Percentiles rank a stretch among this genome's conserved stretches.
These are phyloP conservation scores for Rotaria sp. DNA, from an alignment of 2,888 invertebrate species.

Conservation along the genomic window DNA sequence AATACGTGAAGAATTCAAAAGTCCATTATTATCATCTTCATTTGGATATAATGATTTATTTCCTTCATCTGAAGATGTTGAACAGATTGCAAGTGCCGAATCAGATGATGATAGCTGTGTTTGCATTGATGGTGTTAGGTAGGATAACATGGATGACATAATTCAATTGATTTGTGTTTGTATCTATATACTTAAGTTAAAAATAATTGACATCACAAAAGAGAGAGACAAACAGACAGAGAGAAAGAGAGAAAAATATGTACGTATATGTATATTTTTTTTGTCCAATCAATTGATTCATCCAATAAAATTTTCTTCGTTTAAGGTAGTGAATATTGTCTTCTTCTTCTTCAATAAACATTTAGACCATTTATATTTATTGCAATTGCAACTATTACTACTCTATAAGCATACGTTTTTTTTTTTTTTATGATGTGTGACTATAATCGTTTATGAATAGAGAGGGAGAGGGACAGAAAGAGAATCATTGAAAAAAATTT, in stretches of 20 bases:
- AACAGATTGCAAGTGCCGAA: not conserved
- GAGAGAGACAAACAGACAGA: not conserved
- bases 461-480: not conserved
- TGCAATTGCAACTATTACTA: not conserved
- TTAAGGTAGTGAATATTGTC: not conserved
- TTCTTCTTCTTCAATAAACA: not conserved
- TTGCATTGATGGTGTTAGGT: not conserved
- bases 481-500: conserved; percentile 19
- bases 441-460: conserved; percentile 25
- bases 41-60: not conserved
- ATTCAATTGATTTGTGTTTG: not conserved
- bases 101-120: not conserved
- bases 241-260: not conserved
- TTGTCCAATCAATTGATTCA: not conserved
- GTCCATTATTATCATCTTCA: not conserved
- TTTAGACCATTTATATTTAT: conserved; percentile 26
- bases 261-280: not conserved
- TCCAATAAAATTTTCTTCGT: not conserved
- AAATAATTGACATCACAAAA: not conserved
- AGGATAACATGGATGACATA: not conserved
- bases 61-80: not conserved
- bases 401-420: not conserved
- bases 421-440: conserved; percentile 17
- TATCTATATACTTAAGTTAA: not conserved
- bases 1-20: not conserved